phyloP scores from a whole-genome alignment of 2,888 invertebrate genomes.

The Zhuqinia jingwanae region DNA sequence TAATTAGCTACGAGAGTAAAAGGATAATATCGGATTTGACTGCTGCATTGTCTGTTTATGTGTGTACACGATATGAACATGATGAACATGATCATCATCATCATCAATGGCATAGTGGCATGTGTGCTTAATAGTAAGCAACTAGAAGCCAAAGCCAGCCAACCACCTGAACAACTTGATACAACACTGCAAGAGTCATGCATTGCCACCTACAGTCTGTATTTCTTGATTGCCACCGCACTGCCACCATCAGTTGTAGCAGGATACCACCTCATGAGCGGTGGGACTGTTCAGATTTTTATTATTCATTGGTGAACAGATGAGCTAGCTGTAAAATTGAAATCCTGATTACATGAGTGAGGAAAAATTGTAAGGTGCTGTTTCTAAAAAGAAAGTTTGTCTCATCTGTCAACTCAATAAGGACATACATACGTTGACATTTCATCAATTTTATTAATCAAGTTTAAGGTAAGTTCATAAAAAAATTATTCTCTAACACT shows the following conservation, averaged over 20 bases:
- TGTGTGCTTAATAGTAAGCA: not conserved
- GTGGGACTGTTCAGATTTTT: slow-evolving; percentile 67
- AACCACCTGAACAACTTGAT: slow-evolving; percentile 51
- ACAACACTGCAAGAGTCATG: slow-evolving; percentile 34
- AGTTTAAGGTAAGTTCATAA: not conserved
- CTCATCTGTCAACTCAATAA: no score
- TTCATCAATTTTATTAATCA: not conserved
- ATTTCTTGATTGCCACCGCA: slow-evolving; percentile 62
- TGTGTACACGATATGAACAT: slow-evolving; percentile 14
- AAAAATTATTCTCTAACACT: not conserved
- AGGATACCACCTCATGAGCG: slow-evolving; percentile 53
- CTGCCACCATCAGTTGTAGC: slow-evolving; percentile 63
- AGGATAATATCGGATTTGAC: slow-evolving; percentile 11
- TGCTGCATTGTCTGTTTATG: no score
- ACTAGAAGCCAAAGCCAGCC: not conserved
- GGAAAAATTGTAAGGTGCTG: not conserved
- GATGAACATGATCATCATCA: slow-evolving; percentile 10
- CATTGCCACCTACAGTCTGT: slow-evolving; percentile 60
- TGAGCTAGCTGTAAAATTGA: slow-evolving; percentile 28
- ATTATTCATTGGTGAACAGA: slow-evolving; percentile 67
- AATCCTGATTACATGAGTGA: not conserved
- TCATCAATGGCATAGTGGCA: slow-evolving; percentile 29
- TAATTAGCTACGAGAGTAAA: no score
- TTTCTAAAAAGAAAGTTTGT: no score
- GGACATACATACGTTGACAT: no score